These are phyloP conservation scores for Magallana gigas DNA, from an alignment of 1,140 invertebrate genomes.

Conservation along the genomic window DNA sequence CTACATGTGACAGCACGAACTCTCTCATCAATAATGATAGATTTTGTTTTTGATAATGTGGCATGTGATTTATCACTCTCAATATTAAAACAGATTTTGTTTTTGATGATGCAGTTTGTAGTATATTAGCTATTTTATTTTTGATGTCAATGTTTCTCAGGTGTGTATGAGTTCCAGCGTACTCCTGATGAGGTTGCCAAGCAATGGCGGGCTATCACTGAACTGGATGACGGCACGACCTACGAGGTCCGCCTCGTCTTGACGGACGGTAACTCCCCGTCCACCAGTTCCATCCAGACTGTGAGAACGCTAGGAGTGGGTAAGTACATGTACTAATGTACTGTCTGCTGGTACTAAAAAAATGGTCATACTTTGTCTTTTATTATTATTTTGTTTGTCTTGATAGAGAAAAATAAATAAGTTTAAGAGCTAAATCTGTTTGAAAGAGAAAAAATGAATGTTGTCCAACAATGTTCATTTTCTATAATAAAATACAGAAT, in stretches of 20 bases:
- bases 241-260: constrained; percentile 95
- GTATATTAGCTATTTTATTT: not conserved
- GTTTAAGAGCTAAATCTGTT: too few relatives aligned
- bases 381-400: too few relatives aligned
- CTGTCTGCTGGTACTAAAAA: not conserved
- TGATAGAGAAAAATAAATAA: too few relatives aligned
- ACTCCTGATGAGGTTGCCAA: constrained; percentile 71
- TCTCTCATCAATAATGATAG: too few relatives aligned
- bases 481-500: too few relatives aligned
- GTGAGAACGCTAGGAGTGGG: constrained; percentile 67
- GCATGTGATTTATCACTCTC: not conserved
- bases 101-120: too few relatives aligned
- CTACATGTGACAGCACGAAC: too few relatives aligned
- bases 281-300: constrained; percentile 62
- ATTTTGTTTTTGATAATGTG: too few relatives aligned
- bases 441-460: too few relatives aligned
- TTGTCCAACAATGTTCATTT: too few relatives aligned
- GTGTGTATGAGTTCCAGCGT: constrained; percentile 70
- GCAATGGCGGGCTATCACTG: constrained; percentile 83
- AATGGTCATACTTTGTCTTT: too few relatives aligned
- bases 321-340: constrained; percentile 52
- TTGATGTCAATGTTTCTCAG: constrained; percentile 50
- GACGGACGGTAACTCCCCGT: constrained; percentile 88
- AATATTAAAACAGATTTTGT: too few relatives aligned
- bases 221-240: constrained; percentile 89